phyloP scores from a whole-genome alignment of 2,113 vertebrate genomes.

The Albula goreensis region DNA sequence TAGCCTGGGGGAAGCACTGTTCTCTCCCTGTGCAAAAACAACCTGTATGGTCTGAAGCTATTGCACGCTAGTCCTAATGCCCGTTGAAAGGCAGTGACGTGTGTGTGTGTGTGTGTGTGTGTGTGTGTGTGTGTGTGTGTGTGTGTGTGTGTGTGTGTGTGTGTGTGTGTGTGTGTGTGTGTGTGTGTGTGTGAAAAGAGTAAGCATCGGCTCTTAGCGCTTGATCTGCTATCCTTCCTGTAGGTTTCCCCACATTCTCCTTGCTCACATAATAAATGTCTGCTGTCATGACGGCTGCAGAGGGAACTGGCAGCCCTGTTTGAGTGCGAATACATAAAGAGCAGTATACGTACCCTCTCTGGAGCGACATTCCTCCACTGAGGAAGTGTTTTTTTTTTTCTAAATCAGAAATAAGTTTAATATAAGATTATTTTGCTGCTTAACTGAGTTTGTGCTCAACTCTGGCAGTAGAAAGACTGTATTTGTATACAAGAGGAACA shows the following conservation, averaged over 20 bases:
- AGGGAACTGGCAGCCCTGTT: background rate
- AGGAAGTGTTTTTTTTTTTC: background rate
- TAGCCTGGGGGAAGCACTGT: background rate
- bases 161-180: background rate
- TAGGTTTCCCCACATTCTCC: background rate
- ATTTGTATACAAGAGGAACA: background rate
- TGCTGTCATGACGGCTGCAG: background rate
- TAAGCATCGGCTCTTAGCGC: background rate
- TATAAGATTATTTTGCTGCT: background rate
- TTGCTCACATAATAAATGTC: background rate
- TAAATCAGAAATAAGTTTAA: background rate
- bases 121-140: background rate
- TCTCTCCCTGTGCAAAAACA: background rate
- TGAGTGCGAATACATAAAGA: background rate
- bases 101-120: too few species aligned
- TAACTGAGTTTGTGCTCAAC: too few species aligned
- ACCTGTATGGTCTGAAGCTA: background rate
- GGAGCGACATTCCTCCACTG: background rate
- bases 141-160: constrained; percentile 2
- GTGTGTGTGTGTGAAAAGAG: background rate
- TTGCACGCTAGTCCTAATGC: background rate
- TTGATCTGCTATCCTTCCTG: constrained; percentile 4
- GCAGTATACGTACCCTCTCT: background rate
- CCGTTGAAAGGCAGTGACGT: background rate
- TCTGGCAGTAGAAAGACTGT: background rate